Percentiles rank a stretch among this genome's conserved stretches.
Conservation (phyloP, 2,888 invertebrate species). For the Drosophila yooni region DNA sequence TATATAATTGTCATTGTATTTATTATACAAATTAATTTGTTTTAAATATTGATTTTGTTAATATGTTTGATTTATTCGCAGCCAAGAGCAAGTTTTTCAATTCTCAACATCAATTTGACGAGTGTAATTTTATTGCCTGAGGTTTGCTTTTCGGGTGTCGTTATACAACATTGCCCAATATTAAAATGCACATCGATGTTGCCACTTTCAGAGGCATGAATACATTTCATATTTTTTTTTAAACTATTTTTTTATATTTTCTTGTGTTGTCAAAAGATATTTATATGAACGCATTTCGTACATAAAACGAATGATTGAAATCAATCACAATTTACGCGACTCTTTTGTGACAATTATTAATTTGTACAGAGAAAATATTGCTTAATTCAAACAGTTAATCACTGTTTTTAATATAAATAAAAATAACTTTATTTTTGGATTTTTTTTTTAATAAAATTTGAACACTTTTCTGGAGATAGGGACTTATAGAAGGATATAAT, state of each 20-base stretch:
- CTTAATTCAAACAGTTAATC: too few relatives aligned
- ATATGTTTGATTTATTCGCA: neutral
- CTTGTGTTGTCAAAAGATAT: neutral
- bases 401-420: too few relatives aligned
- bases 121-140: neutral
- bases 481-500: too few relatives aligned
- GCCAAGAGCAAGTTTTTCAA: neutral
- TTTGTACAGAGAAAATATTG: too few relatives aligned
- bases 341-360: too few relatives aligned
- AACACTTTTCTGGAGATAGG: too few relatives aligned
- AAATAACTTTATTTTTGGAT: too few relatives aligned
- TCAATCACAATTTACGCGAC: too few relatives aligned
- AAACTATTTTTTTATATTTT: neutral
- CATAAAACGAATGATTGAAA: too few relatives aligned
- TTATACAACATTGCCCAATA: neutral
- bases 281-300: neutral
- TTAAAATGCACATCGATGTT: neutral
- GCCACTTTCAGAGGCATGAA: neutral
- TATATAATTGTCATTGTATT: neutral
- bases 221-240: neutral
- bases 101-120: neutral
- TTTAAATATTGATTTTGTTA: neutral
- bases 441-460: too few relatives aligned
- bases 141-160: neutral
- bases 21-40: neutral